These are phyloP conservation scores for Dynastes maya DNA, from an alignment of 2,888 invertebrate species.

Conservation along the genomic window DNA sequence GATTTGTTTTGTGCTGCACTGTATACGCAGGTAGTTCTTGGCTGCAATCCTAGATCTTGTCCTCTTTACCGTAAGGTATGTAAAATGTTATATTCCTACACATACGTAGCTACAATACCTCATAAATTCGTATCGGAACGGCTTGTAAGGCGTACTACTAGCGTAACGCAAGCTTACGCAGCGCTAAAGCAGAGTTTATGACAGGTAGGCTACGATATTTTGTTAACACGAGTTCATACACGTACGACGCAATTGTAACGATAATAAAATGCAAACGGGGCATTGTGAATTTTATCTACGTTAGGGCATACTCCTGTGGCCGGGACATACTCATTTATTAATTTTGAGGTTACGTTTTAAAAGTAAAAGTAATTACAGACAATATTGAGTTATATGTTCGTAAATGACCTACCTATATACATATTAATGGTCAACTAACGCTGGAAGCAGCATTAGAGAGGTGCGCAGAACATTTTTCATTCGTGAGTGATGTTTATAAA, in stretches of 20 bases:
- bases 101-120: conserved; percentile 25
- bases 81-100: conserved; percentile 28
- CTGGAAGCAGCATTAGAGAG: no score
- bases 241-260: conserved; percentile 15
- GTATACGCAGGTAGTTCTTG: neutral
- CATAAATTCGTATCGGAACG: conserved; percentile 37
- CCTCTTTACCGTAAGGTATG: conserved; percentile 30
- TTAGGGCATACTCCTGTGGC: neutral
- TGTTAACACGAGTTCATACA: neutral
- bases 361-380: conserved; percentile 28
- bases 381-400: neutral
- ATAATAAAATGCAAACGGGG: conserved; percentile 31
- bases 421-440: no score
- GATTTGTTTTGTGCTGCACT: no score
- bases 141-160: conserved; percentile 2
- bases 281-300: conserved; percentile 17
- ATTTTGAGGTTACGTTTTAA: conserved; percentile 24
- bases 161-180: conserved; percentile 13
- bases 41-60: conserved; percentile 10
- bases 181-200: conserved; percentile 9
- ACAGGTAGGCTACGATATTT: conserved; percentile 17
- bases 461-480: no score
- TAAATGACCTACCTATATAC: no score
- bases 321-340: conserved; percentile 23
- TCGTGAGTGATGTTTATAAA: no score